Base-by-base conservation (phyloP, 2,113 vertebrate genomes). In the Motacilla tschutschensis region DNA sequence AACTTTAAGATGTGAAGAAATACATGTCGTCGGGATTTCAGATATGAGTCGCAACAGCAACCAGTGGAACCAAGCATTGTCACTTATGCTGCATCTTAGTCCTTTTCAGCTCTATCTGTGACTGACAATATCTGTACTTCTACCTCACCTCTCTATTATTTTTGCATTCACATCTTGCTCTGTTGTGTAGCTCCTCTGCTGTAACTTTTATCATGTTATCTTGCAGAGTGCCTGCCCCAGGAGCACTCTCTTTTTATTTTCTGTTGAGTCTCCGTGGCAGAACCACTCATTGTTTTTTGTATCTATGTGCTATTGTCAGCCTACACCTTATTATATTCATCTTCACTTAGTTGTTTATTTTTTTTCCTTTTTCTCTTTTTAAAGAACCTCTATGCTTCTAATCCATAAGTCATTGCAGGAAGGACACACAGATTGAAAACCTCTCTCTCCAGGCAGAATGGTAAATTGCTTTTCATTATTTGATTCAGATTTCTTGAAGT, bases 381-480 rank as follows among this genome's bases (percentile, higher is more conserved):
- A 4, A 63, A 62, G 33, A 88, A 38, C 10, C 4, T 74, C 51
- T 12, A 4, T 19, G 9, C 14, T 89, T 90, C 81, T 75, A 85
- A 93, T 83, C 41, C 14, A 16, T 89, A 80, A 90, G 38, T 86
- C 92, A 59, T 44, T 90, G 43, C 31, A 79, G 75, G 87, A 86
- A 88, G 57, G 81, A 85, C 76, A 41, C 20, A 53, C 28, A 69
- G 79, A 85, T 80, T 85, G 83, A 83, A 93, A 92, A 79, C 17
- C 47, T 91, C 46, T 80, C 35, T 92, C 51, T 90, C 20, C 60
- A 88, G 48, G 72, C 26, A 91, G 31, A 89, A 36, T 62, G 44
- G 54, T 47, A 91, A 92, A 93, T 67, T 78, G 22, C 44, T 91
- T 81, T 92, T 76, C 29, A 83, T 79, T 83, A 41, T 72, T 46